Conservation (phyloP, 2,888 invertebrate genomes). For the Maniola hyperantus region DNA sequence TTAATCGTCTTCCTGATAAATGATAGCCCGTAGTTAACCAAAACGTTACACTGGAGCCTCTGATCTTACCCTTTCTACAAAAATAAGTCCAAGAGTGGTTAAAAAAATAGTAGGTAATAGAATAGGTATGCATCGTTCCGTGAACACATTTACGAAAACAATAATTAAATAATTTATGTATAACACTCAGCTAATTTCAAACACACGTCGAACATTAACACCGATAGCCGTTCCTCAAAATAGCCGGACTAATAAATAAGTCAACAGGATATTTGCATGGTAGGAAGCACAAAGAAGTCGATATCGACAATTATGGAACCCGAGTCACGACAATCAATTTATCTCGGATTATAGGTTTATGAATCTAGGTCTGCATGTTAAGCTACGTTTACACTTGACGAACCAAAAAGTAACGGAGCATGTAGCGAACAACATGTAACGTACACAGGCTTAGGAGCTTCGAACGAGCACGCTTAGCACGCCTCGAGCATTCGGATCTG, state of each 20-base stretch:
- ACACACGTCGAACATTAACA: neutral
- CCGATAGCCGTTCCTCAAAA: conserved; percentile 19
- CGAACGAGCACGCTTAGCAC: no score
- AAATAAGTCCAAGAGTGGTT: neutral
- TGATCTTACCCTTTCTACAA: neutral
- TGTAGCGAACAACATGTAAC: no score
- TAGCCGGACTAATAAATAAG: conserved; percentile 56
- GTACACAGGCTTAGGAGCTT: no score
- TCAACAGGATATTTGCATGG: conserved; percentile 59
- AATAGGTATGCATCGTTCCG: neutral
- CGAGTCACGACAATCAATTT: conserved; percentile 39
- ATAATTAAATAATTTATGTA: neutral
- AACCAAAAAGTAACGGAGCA: no score
- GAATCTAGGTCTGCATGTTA: conserved; percentile 19
- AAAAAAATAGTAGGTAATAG: no score
- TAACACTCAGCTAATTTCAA: neutral
- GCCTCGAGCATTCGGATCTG: no score
- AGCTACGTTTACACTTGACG: no score
- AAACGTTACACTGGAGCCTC: no score
- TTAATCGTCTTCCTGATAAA: no score
- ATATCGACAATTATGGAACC: conserved; percentile 51
- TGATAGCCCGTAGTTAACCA: no score
- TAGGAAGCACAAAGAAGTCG: conserved; percentile 64
- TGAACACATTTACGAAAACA: neutral
- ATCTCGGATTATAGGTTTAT: conserved; percentile 26